phyloP scores from a whole-genome alignment of 2,113 vertebrate species.

The Corapipo altera region DNA sequence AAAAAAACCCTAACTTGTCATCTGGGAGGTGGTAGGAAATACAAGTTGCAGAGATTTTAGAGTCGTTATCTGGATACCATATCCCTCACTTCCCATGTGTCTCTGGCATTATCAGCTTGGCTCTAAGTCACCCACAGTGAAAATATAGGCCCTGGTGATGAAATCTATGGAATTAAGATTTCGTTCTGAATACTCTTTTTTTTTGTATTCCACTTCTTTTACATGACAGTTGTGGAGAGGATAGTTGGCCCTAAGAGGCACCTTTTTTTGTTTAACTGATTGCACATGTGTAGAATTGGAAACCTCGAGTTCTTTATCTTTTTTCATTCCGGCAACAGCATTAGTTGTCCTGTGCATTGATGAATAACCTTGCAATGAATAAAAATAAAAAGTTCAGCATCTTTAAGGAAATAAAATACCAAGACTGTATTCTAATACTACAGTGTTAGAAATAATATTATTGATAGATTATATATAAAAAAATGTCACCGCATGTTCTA shows the following conservation, averaged over 20 bases:
- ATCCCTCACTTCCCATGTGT: fast-evolving
- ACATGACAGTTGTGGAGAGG: neutral
- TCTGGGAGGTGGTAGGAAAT: neutral
- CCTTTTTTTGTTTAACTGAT: neutral
- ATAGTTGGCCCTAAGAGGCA: neutral
- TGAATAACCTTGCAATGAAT: neutral
- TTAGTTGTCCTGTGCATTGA: neutral
- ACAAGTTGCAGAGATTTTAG: neutral
- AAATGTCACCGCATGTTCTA: fast-evolving
- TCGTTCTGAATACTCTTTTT: neutral
- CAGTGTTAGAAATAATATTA: neutral
- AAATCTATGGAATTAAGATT: neutral
- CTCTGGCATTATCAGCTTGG: neutral
- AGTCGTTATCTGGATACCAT: neutral
- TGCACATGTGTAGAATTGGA: neutral
- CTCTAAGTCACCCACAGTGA: neutral
- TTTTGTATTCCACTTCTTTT: neutral
- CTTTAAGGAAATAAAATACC: neutral
- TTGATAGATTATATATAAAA: neutral
- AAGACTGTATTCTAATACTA: neutral
- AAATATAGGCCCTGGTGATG: neutral
- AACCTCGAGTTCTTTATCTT: neutral
- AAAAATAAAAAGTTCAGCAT: neutral
- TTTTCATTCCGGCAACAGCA: neutral
- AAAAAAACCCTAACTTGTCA: neutral